Base-by-base conservation (phyloP, 2,888 invertebrate species). In the Xestia ashworthii region DNA sequence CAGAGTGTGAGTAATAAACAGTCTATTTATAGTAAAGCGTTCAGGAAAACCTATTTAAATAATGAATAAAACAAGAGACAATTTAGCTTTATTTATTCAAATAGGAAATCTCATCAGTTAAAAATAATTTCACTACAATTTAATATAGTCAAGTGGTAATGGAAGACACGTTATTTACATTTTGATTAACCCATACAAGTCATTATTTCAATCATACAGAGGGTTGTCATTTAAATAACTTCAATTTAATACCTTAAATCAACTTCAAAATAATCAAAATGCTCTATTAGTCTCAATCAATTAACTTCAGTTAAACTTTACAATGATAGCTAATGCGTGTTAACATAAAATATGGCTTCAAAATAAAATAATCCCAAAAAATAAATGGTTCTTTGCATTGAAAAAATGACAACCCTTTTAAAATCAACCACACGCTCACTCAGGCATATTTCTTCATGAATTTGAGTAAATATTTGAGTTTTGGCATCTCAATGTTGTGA, bases 371-470 rank as follows among this genome's bases (percentile, higher is more conserved):
- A 62, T 9, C 3, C 19, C 1, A 44, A 44, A 44, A 62, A 44
- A n/a, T 55, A 46, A 19, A 22, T 69, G 22, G 14, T 58, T 70
- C n/a, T 46, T 32, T 8, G 60, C 25, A 70, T n/a, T 60, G 58
- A 38, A 64, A 53, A 78, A 66, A 25, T 71, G 68, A 46, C 76
- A 84, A 76, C 79, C 81, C 72, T 16, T 2, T 48, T 8, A 46
- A 12, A 67, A 12, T 66, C 38, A 71, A 72, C 44, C 44, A 76
- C 71, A 58, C 19, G 41, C 67, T 67, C 55, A 62, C 90, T 90
- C 85, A 95, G 65, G 96, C 96, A 89, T 96, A 96, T 88, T 96
- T 96, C 90, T 96, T 96, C 96, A 96, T 96, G 82, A 96, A 96
- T 83, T 96, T 96, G 25, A 96, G 92, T 74, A 96, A 87, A 88